A percentile compares a stretch with the other conserved stretches of the same genome.
Conservation (phyloP, 1,140 invertebrate species). For the Diachasmimorpha longicaudata region DNA sequence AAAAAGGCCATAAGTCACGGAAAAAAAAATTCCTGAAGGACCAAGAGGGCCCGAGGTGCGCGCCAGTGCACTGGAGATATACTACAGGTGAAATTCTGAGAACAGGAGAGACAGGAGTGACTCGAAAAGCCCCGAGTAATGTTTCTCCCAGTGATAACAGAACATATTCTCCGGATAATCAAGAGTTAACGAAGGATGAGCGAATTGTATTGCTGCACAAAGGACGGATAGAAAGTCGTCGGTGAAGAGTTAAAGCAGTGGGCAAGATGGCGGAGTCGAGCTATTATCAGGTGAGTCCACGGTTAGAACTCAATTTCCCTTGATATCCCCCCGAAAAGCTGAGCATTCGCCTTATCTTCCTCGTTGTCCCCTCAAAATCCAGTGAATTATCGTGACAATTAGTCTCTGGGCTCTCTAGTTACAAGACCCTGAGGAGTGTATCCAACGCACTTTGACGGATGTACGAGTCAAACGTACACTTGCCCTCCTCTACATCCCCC, state of each 20-base stretch:
- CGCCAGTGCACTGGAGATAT: background rate
- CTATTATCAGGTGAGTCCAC: slow-evolving; percentile 67
- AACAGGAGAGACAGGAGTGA: background rate
- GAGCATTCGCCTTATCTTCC: background rate
- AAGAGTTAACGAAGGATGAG: slow-evolving; percentile 40
- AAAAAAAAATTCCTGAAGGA: background rate
- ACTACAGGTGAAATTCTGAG: background rate
- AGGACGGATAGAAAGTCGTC: slow-evolving; percentile 56
- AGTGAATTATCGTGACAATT: background rate
- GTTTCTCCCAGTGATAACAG: background rate
- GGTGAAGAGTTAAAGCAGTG: slow-evolving; percentile 38
- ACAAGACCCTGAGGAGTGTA: background rate
- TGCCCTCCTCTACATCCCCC: background rate
- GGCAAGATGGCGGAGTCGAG: slow-evolving; percentile 67
- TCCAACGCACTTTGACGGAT: slow-evolving; percentile 7
- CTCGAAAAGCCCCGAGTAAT: background rate
- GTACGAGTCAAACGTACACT: background rate
- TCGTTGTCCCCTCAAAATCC: background rate
- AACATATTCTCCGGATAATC: background rate
- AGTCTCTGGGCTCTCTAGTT: background rate
- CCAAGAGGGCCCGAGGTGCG: background rate
- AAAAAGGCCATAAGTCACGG: background rate
- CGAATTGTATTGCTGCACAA: slow-evolving; percentile 45
- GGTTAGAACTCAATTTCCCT: slow-evolving; percentile 40
- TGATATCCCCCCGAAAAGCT: background rate